Conservation (phyloP, 1,140 invertebrate species). For the Agrypnia vestita region DNA sequence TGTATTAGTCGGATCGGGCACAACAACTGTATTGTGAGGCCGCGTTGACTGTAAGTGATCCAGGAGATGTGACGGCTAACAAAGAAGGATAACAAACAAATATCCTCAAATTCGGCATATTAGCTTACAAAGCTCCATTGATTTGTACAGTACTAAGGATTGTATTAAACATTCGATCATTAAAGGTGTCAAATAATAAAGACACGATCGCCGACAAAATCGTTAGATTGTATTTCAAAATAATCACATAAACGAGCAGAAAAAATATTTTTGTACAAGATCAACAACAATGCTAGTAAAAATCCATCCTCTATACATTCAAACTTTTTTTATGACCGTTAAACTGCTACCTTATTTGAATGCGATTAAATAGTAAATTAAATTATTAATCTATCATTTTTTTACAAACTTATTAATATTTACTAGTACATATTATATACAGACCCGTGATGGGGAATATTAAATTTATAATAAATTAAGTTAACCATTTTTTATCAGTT, state of each 20-base stretch:
- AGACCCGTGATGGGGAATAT: too few species aligned
- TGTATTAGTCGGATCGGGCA: constrained; percentile 47
- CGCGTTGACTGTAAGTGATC: constrained; percentile 17
- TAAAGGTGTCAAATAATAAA: constrained; percentile 10
- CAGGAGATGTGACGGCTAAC: constrained; percentile 15
- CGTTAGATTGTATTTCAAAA: neutral
- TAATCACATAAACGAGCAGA: neutral
- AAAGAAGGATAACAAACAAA: constrained; percentile 34
- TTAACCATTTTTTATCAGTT: too few species aligned
- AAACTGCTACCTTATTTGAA: too few species aligned
- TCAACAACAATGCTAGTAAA: too few species aligned
- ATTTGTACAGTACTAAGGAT: constrained; percentile 11
- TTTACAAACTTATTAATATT: too few species aligned
- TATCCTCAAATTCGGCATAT: constrained; percentile 26
- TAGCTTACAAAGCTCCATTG: constrained; percentile 37
- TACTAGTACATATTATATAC: too few species aligned
- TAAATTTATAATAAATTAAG: too few species aligned
- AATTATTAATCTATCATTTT: too few species aligned
- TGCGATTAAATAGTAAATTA: too few species aligned
- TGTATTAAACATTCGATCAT: neutral
- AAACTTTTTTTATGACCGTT: too few species aligned
- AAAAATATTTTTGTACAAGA: too few species aligned
- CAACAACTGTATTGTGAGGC: constrained; percentile 29
- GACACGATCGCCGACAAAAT: constrained; percentile 3
- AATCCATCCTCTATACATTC: too few species aligned